Evolutionary conservation across 2,888 invertebrate species (phyloP), one percentile per base, ranked within the genome.

Genomic region (Pimpla rufipes): DNA sequence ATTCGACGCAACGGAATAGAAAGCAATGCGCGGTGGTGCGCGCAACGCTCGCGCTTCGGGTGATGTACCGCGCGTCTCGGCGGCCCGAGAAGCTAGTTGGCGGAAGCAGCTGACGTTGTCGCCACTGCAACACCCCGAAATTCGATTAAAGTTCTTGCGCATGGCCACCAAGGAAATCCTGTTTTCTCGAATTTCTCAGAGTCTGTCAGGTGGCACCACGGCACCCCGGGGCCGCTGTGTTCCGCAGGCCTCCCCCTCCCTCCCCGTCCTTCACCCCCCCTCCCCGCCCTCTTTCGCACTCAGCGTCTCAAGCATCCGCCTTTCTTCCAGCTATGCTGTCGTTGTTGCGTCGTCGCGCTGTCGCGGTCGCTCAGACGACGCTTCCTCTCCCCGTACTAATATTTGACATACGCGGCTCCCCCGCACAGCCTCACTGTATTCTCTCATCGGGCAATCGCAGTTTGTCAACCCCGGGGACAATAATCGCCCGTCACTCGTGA

Each of bases 181-280:
- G 88, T 91, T 91, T 91, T 91, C 90, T 88, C 89, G 89, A 89
- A 85, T 90, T 91, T 91, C 90, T 89, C 87, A 86, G 89, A 89
- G 89, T 88, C 90, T 89, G 90, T 90, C 90, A 91, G 92, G 91
- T 92, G 91, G 92, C 91, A 91, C 90, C 91, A 91, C 91, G 89
- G 88, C 59, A n/a, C n/a, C 10, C 37, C 55, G 55, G 52, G 21
- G 55, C 23, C 23, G 55, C 55, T 23, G 21, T n/a, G 23, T 4
- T 55, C 23, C 23, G 21, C 5, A 13, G 55, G 13, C 23, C 55
- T 42, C 62, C 23, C 66, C 35, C 47, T 68, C 40, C 50, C 66
- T 5, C 10, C 42, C 23, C 29, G 47, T 23, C 11, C 66, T 8
- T 50, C 67, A 23, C 11, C 62, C 6, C 23, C 8, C 47, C 62